phyloP scores from a whole-genome alignment of 2,888 invertebrate species.

The Ochropacha duplaris region DNA sequence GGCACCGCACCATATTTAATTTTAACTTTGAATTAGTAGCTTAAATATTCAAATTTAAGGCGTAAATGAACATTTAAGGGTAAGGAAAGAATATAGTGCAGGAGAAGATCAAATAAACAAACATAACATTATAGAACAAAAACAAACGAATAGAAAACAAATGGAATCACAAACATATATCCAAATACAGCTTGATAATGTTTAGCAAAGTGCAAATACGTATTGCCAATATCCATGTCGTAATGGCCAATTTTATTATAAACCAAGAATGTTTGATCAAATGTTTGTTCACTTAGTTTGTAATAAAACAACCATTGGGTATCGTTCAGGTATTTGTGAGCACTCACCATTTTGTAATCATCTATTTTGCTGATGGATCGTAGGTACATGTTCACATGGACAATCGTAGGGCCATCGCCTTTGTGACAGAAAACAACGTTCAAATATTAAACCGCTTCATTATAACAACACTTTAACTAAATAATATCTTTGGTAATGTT shows the following conservation, averaged over 20 bases:
- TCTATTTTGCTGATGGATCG: slow-evolving; percentile 99
- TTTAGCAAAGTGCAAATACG: slow-evolving; percentile 70
- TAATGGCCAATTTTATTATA: slow-evolving; percentile 65
- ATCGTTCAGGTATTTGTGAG: slow-evolving; percentile 14
- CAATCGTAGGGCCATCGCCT: slow-evolving; percentile 93
- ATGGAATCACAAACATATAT: slow-evolving; percentile 57
- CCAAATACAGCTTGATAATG: slow-evolving; percentile 63
- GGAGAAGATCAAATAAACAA: slow-evolving; percentile 26
- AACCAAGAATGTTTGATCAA: slow-evolving; percentile 48
- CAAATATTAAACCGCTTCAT: slow-evolving; percentile 45
- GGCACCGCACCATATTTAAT: slow-evolving; percentile 53
- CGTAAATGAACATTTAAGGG: slow-evolving; percentile 8
- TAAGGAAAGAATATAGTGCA: slow-evolving; percentile 34
- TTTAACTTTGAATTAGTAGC: slow-evolving; percentile 11
- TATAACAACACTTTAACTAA: slow-evolving; percentile 20
- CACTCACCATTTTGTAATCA: slow-evolving; percentile 99
- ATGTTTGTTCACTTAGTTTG: slow-evolving; percentile 44
- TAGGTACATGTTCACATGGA: slow-evolving; percentile 97
- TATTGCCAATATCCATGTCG: slow-evolving; percentile 58
- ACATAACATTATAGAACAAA: slow-evolving; percentile 31
- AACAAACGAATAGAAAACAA: slow-evolving; percentile 34
- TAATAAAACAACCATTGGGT: slow-evolving; percentile 60
- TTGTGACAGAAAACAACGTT: slow-evolving; percentile 72
- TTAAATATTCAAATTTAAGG: slow-evolving; percentile 1
- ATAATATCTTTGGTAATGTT: slow-evolving; percentile 14